These are phyloP conservation scores for Hypomecis punctinalis DNA, from an alignment of 2,888 invertebrate species.

Conservation along the genomic window DNA sequence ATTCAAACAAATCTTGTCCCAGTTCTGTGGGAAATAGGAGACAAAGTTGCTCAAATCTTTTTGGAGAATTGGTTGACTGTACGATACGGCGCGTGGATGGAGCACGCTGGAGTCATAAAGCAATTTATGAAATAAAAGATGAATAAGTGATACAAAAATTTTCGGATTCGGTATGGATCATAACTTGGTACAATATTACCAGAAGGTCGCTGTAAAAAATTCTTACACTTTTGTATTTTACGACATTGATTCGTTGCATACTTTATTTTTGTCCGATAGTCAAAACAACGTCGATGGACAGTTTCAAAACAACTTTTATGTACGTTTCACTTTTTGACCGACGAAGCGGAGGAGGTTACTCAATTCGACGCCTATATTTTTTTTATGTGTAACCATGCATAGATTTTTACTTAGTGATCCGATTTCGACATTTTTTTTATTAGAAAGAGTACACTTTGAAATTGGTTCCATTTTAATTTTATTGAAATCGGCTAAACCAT, in stretches of 20 bases:
- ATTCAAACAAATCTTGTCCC: background rate
- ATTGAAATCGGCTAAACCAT: too few relatives aligned
- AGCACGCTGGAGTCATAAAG: conserved; percentile 75
- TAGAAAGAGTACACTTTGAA: too few relatives aligned
- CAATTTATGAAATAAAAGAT: conserved; percentile 65
- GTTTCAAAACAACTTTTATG: too few relatives aligned
- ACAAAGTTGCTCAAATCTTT: conserved; percentile 9
- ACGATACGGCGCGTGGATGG: conserved; percentile 63
- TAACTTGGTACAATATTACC: conserved; percentile 67
- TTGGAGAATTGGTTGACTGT: conserved; percentile 26
- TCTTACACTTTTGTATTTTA: conserved; percentile 54
- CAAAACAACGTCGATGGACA: conserved; percentile 26
- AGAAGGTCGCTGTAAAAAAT: conserved; percentile 64
- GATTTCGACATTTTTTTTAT: too few relatives aligned
- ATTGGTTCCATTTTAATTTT: too few relatives aligned
- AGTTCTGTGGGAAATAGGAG: background rate
- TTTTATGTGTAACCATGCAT: too few relatives aligned
- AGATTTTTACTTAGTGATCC: too few relatives aligned
- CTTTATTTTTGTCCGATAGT: conserved; percentile 18
- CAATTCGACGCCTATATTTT: too few relatives aligned
- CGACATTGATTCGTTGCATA: conserved; percentile 25
- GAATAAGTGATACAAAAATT: conserved; percentile 67
- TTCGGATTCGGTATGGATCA: conserved; percentile 66
- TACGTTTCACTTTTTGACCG: too few relatives aligned
- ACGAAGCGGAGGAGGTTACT: too few relatives aligned